Base-by-base conservation (phyloP, 2,113 vertebrate species). In the Antennarius striatus region DNA sequence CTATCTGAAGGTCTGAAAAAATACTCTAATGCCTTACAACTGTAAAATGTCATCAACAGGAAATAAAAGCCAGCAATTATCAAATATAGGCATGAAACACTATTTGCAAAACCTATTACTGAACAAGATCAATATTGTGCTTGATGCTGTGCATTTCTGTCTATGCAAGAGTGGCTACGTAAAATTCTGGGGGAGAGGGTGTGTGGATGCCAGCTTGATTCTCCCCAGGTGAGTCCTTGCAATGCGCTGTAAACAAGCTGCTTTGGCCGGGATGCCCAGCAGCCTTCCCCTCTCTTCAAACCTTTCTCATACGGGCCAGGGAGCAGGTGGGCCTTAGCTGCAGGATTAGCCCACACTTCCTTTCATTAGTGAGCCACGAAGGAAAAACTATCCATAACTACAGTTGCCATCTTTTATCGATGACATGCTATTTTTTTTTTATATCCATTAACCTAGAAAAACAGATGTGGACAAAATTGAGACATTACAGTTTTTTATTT, bases 221-320 rank as follows among this genome's bases (percentile, higher is more conserved):
- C 87, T 89, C 87, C 75, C 83, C 83, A 89, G 89, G 89, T 91
- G 88, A 84, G 75, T 81, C 80, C 86, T 86, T 69, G 84, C 86
- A 86, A 81, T 76, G 87, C 88, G 86, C 89, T 89, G 89, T 85
- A 86, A 91, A 89, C 89, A 88, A 90, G 84, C 89, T 91, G 85
- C 90, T 88, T 88, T 88, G 90, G 89, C 86, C 65, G 49, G 74
- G 48, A 75, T 79, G 65, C 75, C 71, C 68, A 63, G 68, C 58
- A 80, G 66, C 74, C 75, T 77, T 68, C 65, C 61, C 57, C 64
- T 63, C 64, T 73, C 60, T 67, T 75, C 69, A 84, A 86, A 80
- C 62, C 65, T 65, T 73, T 76, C 81, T 52, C 71, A 77, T 75
- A 77, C 75, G 67, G 84, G 84, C 82, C 84, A 82, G 74, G 80